Evolutionary conservation across 2,797 vertebrate genomes (phyloP), one percentile per base, ranked within the genome.

Genomic region (Psittacula derbiana): DNA sequence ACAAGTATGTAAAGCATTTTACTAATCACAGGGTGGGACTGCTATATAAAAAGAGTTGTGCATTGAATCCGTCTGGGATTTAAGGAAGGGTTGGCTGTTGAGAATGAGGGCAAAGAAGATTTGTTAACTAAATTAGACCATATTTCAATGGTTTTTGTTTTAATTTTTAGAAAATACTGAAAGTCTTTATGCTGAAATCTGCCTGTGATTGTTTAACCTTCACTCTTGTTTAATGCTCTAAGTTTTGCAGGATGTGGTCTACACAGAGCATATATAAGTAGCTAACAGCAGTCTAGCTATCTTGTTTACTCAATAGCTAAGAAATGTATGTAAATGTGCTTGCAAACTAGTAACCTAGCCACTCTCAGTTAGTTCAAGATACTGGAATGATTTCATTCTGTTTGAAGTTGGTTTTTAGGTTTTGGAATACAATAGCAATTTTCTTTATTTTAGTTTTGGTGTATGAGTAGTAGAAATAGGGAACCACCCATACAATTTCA

Each of bases 31-130:
- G 27, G 41, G 27, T 50, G 47, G 16, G n/a, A 24, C 20, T 55
- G 44, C 30, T 31, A 2, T 4, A 21, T 28, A 36, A 49, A 31
- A 79, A n/a, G 18, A 12, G 8, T 1, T 3, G 13, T 11, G 13
- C 2, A 5, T 1, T 0, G 1, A 9, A 5, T 13, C 3, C 12
- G 38, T 4, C 41, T 5, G 12, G 23, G 31, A 46, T 7, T 27
- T 38, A 9, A 28, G 13, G 49, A 31, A 12, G 10, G 33, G 12
- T 9, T 62, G 7, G 50, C 6, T 17, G 24, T 5, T 31, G 3
- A 25, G 8, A 62, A 12, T 8, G 24, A 53, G 10, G 8, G 28
- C 12, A 5, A 6, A 20, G 17, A 61, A 46, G 9, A 38, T 38
- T 13, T 69, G 19, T 12, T 69, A 60, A 17, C 9, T 49, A 47